Conservation (phyloP, 2,113 vertebrate genomes). For the Spizaetus ornatus region DNA sequence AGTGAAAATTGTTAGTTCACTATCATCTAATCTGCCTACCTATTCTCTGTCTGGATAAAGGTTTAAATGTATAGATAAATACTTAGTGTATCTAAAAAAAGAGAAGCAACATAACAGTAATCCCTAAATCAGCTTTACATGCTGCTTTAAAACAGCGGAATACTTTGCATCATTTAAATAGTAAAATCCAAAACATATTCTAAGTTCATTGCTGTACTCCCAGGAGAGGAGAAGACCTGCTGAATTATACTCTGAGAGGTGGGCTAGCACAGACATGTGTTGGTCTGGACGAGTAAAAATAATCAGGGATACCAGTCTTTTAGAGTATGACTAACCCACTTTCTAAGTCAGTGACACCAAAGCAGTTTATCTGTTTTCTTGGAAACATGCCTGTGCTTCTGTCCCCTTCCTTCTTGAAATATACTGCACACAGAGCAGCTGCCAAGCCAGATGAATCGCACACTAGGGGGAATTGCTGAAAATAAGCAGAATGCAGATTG, state of each 20-base stretch:
- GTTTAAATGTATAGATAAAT: slow-evolving; percentile 42
- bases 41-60: not conserved
- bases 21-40: not conserved
- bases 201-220: not conserved
- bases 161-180: not conserved
- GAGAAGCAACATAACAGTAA: slow-evolving; percentile 16
- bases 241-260: not conserved
- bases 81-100: slow-evolving; percentile 37
- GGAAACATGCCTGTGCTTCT: slow-evolving; percentile 41
- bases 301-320: not conserved
- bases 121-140: slow-evolving; percentile 51
- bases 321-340: not conserved
- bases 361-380: slow-evolving; percentile 54
- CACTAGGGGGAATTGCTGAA: not conserved
- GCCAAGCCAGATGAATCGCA: not conserved
- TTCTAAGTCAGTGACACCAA: slow-evolving; percentile 21
- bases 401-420: slow-evolving; percentile 30
- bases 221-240: not conserved
- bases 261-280: not conserved
- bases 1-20: not conserved
- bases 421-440: not conserved
- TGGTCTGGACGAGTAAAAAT: not conserved
- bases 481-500: slow-evolving; percentile 12
- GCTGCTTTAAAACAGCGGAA: not conserved
- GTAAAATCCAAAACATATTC: not conserved